Conservation (phyloP, 2,888 invertebrate species). For the Pilophorus perplexus region DNA sequence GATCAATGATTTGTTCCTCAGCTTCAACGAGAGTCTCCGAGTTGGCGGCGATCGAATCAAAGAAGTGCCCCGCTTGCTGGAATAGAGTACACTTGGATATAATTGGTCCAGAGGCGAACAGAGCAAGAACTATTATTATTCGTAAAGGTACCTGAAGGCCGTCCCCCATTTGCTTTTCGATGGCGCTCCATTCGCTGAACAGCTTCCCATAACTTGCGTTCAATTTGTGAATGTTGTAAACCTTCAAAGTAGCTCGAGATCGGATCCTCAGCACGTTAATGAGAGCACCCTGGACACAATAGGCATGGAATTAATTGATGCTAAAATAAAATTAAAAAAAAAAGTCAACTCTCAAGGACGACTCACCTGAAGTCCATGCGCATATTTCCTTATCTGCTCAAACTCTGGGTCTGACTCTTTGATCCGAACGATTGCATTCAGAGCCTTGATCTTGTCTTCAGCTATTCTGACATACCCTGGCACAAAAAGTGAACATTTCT, state of each 20-base stretch:
- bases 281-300: not conserved
- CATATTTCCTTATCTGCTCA: conserved; percentile 72
- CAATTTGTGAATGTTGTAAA: conserved; percentile 73
- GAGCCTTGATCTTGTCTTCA: conserved; percentile 73
- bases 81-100: too few relatives aligned
- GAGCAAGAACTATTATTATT: not conserved
- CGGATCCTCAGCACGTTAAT: conserved; percentile 15
- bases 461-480: conserved; percentile 69
- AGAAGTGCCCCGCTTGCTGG: conserved; percentile 60
- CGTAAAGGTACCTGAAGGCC: conserved; percentile 60
- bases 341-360: too few relatives aligned
- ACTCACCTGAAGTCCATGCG: conserved; percentile 69
- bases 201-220: conserved; percentile 78
- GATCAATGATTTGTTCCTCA: conserved; percentile 78
- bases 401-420: conserved; percentile 71
- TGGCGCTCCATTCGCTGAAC: conserved; percentile 82
- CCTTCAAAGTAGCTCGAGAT: conserved; percentile 69
- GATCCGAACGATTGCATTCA: conserved; percentile 67
- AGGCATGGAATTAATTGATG: too few relatives aligned
- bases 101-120: too few relatives aligned
- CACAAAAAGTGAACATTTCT: too few relatives aligned
- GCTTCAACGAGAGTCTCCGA: conserved; percentile 75
- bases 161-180: conserved; percentile 78
- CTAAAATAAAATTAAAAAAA: too few relatives aligned
- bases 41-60: conserved; percentile 70